Base-by-base conservation (phyloP, 2,888 invertebrate species). In the Eupithecia dodoneata region DNA sequence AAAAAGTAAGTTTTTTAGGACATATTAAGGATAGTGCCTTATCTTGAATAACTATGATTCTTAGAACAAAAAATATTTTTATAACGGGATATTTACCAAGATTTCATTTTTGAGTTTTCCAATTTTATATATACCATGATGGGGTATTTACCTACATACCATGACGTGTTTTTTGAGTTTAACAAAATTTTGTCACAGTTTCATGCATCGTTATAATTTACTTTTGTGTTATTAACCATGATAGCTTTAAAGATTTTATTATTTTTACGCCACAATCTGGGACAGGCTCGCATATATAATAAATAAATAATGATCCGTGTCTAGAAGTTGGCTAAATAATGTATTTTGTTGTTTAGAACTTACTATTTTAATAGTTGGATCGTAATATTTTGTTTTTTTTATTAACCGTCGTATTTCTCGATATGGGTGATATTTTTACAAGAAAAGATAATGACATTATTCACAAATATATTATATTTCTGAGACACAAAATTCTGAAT, bases 401-500 rank as follows among this genome's bases (percentile, higher is more conserved):
- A 59, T 9, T 63, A 63, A 30, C 30, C 30, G 2, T 30, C 4
- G 12, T 63, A 30, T 63, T 30, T 63, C 30, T 30, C 3, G 18
- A 30, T 70, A 5, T 13, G 18, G 45, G 13, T 12, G 18, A 63
- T 45, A 69, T 30, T 70, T 45, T 30, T 18, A 70, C 70, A 70
- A 70, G 47, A 70, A 18, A 47, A 47, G 18, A 49, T 45, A 69
- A 6, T 15, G 45, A 18, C 18, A 69, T 70, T 30, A 70, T 70
- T 47, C 30, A 13, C 18, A 30, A 18, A 59, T 3, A 70, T 49
- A 70, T 70, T 70, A 12, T 49, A 70, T 70, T 45, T 70, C 6
- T 13, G 44, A 30, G 45, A 52, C 30, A 73, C 52, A 73, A 73
- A 67, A 71, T 66, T 55, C n/a, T 41, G 67, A 76, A 74, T 52